Conservation (phyloP, 2,888 invertebrate species). For the Isoperla grammatica region DNA sequence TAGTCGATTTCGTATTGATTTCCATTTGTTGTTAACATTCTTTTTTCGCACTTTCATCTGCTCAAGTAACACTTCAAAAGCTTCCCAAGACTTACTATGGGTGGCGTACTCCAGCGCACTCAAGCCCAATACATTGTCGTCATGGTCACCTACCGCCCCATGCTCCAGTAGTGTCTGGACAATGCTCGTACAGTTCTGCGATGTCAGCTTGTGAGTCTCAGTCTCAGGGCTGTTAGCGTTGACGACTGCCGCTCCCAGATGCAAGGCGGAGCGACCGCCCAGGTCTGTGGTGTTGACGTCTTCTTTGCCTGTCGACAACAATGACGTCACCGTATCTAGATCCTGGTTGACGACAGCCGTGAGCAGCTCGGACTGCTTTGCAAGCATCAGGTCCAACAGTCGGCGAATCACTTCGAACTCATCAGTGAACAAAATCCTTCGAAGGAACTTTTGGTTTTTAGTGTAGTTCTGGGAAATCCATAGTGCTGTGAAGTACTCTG, state of each 20-base stretch:
- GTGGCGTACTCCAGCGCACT: too few relatives aligned
- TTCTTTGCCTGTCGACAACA: not conserved
- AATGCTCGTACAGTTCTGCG: too few relatives aligned
- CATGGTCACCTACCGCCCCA: too few relatives aligned
- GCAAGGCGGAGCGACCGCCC: constrained; percentile 22
- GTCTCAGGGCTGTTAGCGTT: too few relatives aligned
- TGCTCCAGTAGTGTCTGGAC: too few relatives aligned
- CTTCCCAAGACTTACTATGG: too few relatives aligned
- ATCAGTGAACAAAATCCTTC: constrained; percentile 2
- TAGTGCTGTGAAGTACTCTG: constrained; percentile 24
- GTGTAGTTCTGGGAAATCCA: constrained; percentile 17
- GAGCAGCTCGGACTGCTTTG: constrained; percentile 12
- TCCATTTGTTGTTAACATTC: too few relatives aligned
- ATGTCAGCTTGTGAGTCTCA: too few relatives aligned
- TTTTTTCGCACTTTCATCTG: too few relatives aligned
- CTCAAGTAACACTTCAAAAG: too few relatives aligned
- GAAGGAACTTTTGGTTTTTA: constrained; percentile 6
- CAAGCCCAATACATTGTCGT: too few relatives aligned
- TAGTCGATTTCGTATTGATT: too few relatives aligned
- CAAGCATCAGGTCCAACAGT: constrained; percentile 22
- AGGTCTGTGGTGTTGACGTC: constrained; percentile 17
- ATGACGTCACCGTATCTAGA: not conserved
- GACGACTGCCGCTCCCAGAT: constrained; percentile 9
- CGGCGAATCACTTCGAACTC: constrained; percentile 14
- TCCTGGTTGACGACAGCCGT: constrained; percentile 19